Evolutionary conservation across 2,888 invertebrate genomes (phyloP), one percentile per base, ranked within the genome.

Genomic region (Sesamia inferens): DNA sequence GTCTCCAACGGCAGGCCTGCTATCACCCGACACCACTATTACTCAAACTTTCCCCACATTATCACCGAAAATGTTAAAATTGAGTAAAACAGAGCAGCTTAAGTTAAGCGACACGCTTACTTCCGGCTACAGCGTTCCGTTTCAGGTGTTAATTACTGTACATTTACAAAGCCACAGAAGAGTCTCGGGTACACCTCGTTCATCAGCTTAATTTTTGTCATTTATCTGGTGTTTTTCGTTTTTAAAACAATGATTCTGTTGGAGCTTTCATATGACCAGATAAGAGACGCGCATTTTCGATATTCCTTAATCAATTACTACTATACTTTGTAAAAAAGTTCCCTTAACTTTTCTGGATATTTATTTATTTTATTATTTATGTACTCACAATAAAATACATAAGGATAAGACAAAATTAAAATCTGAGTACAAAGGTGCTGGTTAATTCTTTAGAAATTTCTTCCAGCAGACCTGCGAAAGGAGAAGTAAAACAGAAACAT

Each of bases 81-180:
- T 75, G 75, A 84, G 67, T 80, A 61, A 84, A 86, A 78, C 85
- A 78, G 76, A 58, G 70, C 63, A 69, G 75, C 68, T 85, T 82
- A 62, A 78, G 76, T 87, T 86, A 78, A 79, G 72, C 72, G 82
- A 78, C 78, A 67, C 81, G 48, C 68, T 48, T 67, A 73, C 68
- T 79, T 79, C 86, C 85, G 79, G 70, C 66, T 44, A 54, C 61
- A 63, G 85, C 65, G 59, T 85, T 74, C 19, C 64, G 74, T 85
- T 78, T 76, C 75, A 74, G 51, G 80, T 78, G 78, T 78, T 85
- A 82, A 86, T 85, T 85, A 85, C 82, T 61, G 74, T 76, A 76
- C 75, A 70, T 75, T 76, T 63, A 68, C 64, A 68, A 82, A 64
- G 68, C 69, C 78, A 72, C 74, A 74, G 79, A 76, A 77, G 57